Evolutionary conservation across 2,888 invertebrate genomes (phyloP).

Genomic region (Geotrupes spiniger): DNA sequence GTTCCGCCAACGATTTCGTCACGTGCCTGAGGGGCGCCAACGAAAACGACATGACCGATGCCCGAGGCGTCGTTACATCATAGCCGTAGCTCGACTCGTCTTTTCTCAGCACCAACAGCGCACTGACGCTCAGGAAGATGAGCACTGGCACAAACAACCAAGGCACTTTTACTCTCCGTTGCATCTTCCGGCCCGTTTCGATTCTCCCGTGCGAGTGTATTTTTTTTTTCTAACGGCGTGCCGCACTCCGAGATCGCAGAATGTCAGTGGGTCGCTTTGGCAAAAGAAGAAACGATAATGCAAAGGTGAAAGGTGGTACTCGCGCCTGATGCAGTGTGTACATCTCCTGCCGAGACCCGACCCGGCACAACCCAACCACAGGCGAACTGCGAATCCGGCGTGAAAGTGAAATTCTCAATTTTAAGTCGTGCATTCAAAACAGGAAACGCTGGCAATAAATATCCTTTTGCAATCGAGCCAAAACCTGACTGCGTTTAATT

Average conservation of each 20-base stretch:
- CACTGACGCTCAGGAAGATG: slow-evolving; percentile 26
- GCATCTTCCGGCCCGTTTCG: slow-evolving; percentile 19
- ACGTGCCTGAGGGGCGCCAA: slow-evolving; percentile 43
- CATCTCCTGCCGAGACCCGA: no score
- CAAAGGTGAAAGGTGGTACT: no score
- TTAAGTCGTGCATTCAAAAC: no score
- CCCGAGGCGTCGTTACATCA: slow-evolving; percentile 11
- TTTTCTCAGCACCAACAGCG: slow-evolving; percentile 27
- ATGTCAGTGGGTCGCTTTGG: slow-evolving; percentile 1
- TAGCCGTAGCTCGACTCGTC: slow-evolving; percentile 10
- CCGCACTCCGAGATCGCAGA: not conserved
- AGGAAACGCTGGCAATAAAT: no score
- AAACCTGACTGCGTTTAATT: no score
- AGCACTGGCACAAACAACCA: slow-evolving; percentile 30
- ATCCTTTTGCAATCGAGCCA: no score
- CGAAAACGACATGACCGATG: slow-evolving; percentile 10
- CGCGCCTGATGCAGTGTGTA: no score
- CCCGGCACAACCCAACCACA: no score
- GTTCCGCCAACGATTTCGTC: slow-evolving; percentile 54
- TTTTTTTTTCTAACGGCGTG: not conserved
- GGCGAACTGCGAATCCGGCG: no score
- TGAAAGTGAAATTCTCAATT: no score
- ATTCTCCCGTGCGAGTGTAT: not conserved
- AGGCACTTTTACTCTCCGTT: slow-evolving; percentile 24
- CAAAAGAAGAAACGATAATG: slow-evolving; percentile 15